Evolutionary conservation across 2,113 vertebrate genomes (phyloP), one percentile per base, ranked within the genome.

Genomic region (Plectropomus leopardus): DNA sequence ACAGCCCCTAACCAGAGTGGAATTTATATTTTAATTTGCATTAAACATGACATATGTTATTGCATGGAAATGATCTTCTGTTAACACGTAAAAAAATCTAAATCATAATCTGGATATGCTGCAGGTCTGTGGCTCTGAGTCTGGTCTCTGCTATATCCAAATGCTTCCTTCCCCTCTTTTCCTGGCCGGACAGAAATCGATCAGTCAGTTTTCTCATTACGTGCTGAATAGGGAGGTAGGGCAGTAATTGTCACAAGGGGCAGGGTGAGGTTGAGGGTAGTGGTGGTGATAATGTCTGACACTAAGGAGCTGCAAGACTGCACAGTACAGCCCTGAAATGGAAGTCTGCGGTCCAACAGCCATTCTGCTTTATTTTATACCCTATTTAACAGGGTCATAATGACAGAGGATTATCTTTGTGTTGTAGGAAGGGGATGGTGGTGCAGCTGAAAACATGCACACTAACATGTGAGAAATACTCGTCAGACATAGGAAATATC

Each of bases 191-290:
- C 89, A 89, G 89, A 92, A 92, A 94, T 94, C 91, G 93, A 94
- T 95, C 92, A 91, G 91, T 94, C 92, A 89, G 93, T 93, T 92
- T 94, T 94, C 92, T 94, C 92, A 94, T 95, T 94, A 93, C 72
- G 74, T 89, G 90, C 90, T 93, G 93, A 92, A 93, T 91, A 92
- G 92, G 88, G 90, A 88, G 91, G 88, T 86, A 89, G 92, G 92
- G 86, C 89, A 91, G 91, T 94, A 93, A 94, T 92, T 94, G 93
- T 93, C 92, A 92, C 91, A 71, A 88, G 86, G 92, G 92, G 92
- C 91, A 92, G 92, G 89, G 92, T 90, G 93, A 93, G 90, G 89
- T 91, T 88, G 92, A 90, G 90, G 90, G 91, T 90, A 92, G 88
- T 83, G 83, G 82, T 72, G 85, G 88, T 76, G 90, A 90, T 90